Evolutionary conservation across 1,140 invertebrate species (phyloP).

Genomic region (Magallana ariakensis): DNA sequence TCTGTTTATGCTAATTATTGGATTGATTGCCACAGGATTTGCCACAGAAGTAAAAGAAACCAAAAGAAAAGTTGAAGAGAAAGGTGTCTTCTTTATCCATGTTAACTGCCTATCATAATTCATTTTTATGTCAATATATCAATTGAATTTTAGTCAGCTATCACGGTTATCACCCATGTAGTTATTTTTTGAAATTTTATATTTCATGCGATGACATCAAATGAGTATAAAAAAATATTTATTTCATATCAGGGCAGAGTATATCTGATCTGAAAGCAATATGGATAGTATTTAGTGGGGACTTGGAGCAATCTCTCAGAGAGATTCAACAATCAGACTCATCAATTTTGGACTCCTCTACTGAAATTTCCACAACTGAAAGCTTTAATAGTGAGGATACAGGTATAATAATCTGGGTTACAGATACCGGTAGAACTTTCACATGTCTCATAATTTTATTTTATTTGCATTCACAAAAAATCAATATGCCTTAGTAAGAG

Average conservation of each 20-base stretch:
- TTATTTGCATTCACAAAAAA: no score
- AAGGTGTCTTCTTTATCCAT: background rate
- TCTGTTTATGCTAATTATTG: conserved; percentile 77
- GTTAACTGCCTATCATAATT: no score
- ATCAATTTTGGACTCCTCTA: background rate
- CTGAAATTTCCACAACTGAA: background rate
- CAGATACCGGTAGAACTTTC: no score
- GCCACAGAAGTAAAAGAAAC: conserved; percentile 68
- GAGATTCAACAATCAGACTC: background rate
- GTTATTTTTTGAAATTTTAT: background rate
- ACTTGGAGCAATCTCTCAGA: background rate
- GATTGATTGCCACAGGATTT: conserved; percentile 79
- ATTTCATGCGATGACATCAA: background rate
- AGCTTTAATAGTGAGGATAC: background rate
- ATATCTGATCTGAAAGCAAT: conserved; percentile 12
- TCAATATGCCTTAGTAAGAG: no score
- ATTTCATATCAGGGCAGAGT: background rate
- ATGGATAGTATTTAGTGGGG: background rate
- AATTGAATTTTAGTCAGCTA: background rate
- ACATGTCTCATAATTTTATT: no score
- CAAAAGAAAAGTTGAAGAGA: conserved; percentile 49
- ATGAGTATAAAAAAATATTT: background rate
- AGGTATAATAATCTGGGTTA: background rate
- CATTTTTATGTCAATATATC: no score
- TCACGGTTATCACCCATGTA: background rate